Base-by-base conservation (phyloP, 1,140 invertebrate species). In the Bathynomus jamesi region DNA sequence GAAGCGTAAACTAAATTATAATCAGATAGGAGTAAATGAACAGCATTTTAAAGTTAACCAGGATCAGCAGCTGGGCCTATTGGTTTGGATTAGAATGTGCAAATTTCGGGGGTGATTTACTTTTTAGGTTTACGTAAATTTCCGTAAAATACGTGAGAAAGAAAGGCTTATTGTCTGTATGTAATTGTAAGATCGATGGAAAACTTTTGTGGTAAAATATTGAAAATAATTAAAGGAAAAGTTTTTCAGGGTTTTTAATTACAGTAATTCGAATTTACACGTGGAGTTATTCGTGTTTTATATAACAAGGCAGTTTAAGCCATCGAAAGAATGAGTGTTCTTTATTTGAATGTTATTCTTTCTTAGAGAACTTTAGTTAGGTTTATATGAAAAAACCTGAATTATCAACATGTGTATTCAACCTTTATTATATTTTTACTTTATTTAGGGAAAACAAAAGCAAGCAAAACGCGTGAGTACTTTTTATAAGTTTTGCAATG, bases 41-140 rank as follows among this genome's bases (percentile, higher is more conserved):
- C n/a, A n/a, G n/a, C n/a, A n/a, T n/a, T n/a, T n/a, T n/a, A n/a
- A n/a, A 40, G 17, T 40, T 40, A 40, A 25, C 21, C 11, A 40
- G 64, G 69, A 11, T 64, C 27, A 30, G 27, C 28, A 27, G 66
- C 53, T 61, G 27, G 7, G 27, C 69, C 8, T 24, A 32, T 29
- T 40, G 32, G 25, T 27, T 27, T 27, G 46, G 46, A 61, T 40
- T 62, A 64, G 72, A 40, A 40, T 17, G 7, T 40, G 32, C 80
- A 93, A 92, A 0, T 99, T 96, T 96, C 92, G 87, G 75, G 99
- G 99, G 87, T 90, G 99, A 73, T 88, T 93, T 2, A 91, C 98
- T 81, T 95, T 98, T 81, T 96, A 98, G 81, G 82, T 90, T 65
- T 93, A 96, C 87, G 93, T 95, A 81, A 82, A n/a, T n/a, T n/a